Base-by-base conservation (phyloP, 2,797 vertebrate genomes). In the Tangara arthus region DNA sequence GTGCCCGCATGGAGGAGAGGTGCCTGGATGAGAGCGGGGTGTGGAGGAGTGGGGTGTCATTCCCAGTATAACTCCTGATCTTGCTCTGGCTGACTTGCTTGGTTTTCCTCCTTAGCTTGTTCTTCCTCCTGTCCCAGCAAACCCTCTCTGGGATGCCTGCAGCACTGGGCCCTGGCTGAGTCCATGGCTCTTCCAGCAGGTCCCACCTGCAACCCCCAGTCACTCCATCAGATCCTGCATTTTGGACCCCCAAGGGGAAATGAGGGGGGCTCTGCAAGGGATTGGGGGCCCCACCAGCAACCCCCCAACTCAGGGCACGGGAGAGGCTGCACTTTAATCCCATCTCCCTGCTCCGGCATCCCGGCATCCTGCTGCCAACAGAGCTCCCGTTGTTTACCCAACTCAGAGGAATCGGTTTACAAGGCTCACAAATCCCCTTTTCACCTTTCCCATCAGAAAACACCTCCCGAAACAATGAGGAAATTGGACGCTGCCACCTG, bases 401-500 rank as follows among this genome's bases (percentile, higher is more conserved):
- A 97, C 97, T 95, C 53, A 3, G 90, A 97, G 96, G 97, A 97
- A 93, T 97, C 91, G 28, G 73, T 97, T 97, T 97, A 97, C 96
- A 97, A 94, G 97, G 94, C 96, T 96, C 96, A 96, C 97, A 97
- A 97, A 97, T 97, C 83, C 96, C 98, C 97, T 97, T 97, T 98
- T 97, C 97, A 97, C 97, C 97, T 98, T 97, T 98, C 97, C 97
- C 97, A 98, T 97, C 97, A 97, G 97, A 97, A 97, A 97, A 98
- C 97, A 97, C 97, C 97, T 97, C 97, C 92, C 4, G 64, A 97
- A 97, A 97, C 97, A 97, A 97, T 97, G 94, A 97, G 95, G 97
- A 97, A 98, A 97, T 96, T 89, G 95, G 96, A 97, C 0, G 61
- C 97, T 16, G 97, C 95, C 97, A 98, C 96, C 97, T 96, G 97